Evolutionary conservation across 2,888 invertebrate genomes (phyloP), one percentile per base, ranked within the genome.

Genomic region (Philopedon plagiatum): DNA sequence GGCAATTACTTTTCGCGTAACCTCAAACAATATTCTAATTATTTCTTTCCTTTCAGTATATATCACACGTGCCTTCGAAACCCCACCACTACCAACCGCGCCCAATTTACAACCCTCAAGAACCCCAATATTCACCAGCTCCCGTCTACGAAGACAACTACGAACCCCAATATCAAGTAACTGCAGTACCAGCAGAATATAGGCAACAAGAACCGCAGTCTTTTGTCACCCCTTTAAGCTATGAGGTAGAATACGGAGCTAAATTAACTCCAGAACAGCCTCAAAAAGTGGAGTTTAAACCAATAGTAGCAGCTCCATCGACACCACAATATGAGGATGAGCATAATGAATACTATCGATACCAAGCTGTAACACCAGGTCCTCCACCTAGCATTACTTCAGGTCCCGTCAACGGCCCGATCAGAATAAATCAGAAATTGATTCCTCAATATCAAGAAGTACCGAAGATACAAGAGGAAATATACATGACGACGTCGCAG

Each of bases 111-210:
- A 34, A 44, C 8, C 51, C 63, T 7, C 41, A 49, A 23, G 58
- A 66, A 23, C 66, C n/a, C 4, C 58, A 44, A 7, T 62, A 62
- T 13, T 4, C 66, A 11, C 63, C 56, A 13, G 23, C 62, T 29
- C 62, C 69, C 0, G 15, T 46, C 3, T 67, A 66, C 44, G 66
- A 66, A 37, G 13, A 44, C n/a, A 37, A 9, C 7, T 72, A 56
- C 13, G 68, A 73, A 18, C 19, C 32, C 29, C 61, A 60, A n/a
- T 70, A 73, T 21, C 60, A 73, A 71, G 66, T 29, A 7, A 73
- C 73, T n/a, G 64, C 67, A 51, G 18, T 34, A 39, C 54, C 65
- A 19, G 2, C 32, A 41, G 34, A 58, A 68, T 18, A 49, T 23
- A 41, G 44, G 13, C 64, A 51, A 66, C 7, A 32, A 4, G 46